These are phyloP conservation scores for Andricus curvator DNA, from an alignment of 2,888 invertebrate species.

Conservation along the genomic window DNA sequence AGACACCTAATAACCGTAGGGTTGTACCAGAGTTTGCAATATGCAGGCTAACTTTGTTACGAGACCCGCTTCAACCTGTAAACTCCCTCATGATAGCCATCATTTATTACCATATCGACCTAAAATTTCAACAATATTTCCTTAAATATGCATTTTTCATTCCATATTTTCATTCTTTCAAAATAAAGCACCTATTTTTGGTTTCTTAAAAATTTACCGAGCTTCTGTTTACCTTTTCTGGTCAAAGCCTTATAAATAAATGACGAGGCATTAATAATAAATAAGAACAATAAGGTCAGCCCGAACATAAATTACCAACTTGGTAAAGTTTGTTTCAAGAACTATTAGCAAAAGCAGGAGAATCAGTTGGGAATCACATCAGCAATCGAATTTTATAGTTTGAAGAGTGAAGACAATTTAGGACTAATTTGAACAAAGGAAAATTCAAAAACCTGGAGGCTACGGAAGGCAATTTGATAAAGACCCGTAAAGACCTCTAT, in stretches of 20 bases:
- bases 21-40: conserved; percentile 4
- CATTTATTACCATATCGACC: not conserved
- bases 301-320: too few relatives aligned
- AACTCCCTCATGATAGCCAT: not conserved
- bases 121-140: not conserved
- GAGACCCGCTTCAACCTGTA: not conserved
- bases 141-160: not conserved
- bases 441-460: conserved; percentile 39
- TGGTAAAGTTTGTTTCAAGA: not conserved
- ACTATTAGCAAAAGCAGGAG: not conserved
- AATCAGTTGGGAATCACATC: not conserved
- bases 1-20: conserved; percentile 30
- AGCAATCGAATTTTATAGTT: not conserved
- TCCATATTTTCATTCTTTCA: not conserved
- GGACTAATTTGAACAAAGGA: not conserved
- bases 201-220: not conserved
- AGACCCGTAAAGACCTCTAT: conserved; percentile 42
- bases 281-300: not conserved
- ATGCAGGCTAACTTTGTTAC: conserved; percentile 18
- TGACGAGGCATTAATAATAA: conserved; percentile 1
- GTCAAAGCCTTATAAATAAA: conserved; percentile 4
- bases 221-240: conserved; percentile 1
- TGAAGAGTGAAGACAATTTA: not conserved
- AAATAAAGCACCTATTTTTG: not conserved
- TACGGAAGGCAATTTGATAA: conserved; percentile 44